Base-by-base conservation (phyloP, 1,140 invertebrate species). In the Anastrepha obliqua region DNA sequence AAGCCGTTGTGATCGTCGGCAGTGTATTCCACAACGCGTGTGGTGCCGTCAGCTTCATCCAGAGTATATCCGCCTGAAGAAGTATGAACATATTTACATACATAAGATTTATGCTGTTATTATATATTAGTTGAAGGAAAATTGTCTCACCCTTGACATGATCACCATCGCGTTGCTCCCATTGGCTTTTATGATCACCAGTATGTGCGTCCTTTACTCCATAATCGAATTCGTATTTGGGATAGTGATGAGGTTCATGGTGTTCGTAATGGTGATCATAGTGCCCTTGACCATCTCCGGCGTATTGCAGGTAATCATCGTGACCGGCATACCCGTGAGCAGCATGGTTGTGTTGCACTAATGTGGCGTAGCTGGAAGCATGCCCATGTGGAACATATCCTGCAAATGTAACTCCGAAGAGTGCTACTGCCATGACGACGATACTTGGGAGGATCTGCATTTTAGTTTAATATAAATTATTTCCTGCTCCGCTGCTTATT, bases 151-250 rank as follows among this genome's bases (percentile, higher is more conserved):
- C 95, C 90, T 95, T 94, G 55, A 96, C 95, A 20, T 95, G 94
- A 90, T 95, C 95, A 55, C 95, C 95, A 89, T 95, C 95, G 59
- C 95, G 93, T 1, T 94, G 92, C 90, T 96, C 95, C 93, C 95
- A 95, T 89, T 96, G 95, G 91, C 94, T 95, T 93, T 96, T 96
- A 74, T 95, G 94, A 90, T 96, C 96, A 88, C 96, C 96, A 42
- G 95, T 97, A 92, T 96, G 95, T 60, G 95, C 94, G 91, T 97
- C 96, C 89, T 96, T 94, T 15, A 97, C 96, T 13, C 95, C 95
- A 90, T 97, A 97, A 90, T 95, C 96, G 90, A 96, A 97, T 89
- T 95, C 95, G 93, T 97, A 97, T 89, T 95, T 95, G 88, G 96
- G 96, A 93, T 96, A 91, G 87, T 94, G 92, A 42, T 89, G 39